A percentile compares a stretch with the other conserved stretches of the same genome.
Evolutionary conservation across 2,888 invertebrate genomes (phyloP).

Genomic region (Hyppa rectilinea): DNA sequence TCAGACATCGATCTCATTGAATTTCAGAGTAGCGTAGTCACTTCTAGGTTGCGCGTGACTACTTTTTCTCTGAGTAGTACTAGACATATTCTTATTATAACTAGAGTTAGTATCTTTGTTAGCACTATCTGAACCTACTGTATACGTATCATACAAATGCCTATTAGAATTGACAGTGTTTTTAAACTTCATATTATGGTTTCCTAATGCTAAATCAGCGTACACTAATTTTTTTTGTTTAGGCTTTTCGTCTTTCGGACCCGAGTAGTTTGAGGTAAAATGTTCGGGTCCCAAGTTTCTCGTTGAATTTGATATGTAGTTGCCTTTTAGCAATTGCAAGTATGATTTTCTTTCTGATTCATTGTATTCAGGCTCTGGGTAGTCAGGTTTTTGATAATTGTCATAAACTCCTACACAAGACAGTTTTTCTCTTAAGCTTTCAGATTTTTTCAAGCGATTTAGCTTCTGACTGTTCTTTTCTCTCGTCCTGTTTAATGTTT

Average conservation of each 20-base stretch:
- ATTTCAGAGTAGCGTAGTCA: conserved; percentile 89
- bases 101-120: conserved; percentile 85
- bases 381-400: conserved; percentile 87
- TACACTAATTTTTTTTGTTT: conserved; percentile 90
- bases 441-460: conserved; percentile 88
- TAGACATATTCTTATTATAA: conserved; percentile 83
- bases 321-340: conserved; percentile 86
- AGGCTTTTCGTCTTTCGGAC: conserved; percentile 85
- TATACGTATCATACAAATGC: conserved; percentile 89
- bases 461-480: conserved; percentile 86
- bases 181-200: conserved; percentile 90
- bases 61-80: conserved; percentile 76
- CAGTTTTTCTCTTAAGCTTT: conserved; percentile 87
- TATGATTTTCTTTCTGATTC: conserved; percentile 87
- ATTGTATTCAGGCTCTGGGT: conserved; percentile 86
- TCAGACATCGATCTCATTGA: conserved; percentile 90
- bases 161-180: conserved; percentile 91
- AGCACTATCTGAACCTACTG: conserved; percentile 85
- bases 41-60: conserved; percentile 79
- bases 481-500: conserved; percentile 87
- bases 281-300: conserved; percentile 84
- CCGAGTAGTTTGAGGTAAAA: conserved; percentile 81
- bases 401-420: conserved; percentile 89
- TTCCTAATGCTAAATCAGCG: conserved; percentile 89
- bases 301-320: conserved; percentile 89